Evolutionary conservation across 2,113 vertebrate genomes (phyloP).

Genomic region (Pagrus major): DNA sequence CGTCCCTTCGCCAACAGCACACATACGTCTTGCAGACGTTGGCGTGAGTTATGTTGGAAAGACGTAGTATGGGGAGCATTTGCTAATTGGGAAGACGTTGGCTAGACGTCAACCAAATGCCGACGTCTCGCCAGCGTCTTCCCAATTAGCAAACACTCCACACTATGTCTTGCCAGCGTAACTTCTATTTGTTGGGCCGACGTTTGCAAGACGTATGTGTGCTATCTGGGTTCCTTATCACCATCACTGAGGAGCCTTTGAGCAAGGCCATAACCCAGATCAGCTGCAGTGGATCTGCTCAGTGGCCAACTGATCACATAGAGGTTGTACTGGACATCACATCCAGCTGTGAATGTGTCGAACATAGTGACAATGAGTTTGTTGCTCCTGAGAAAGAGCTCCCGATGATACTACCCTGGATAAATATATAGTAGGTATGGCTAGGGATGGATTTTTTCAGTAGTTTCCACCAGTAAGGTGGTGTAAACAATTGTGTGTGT

Average conservation of each 20-base stretch:
- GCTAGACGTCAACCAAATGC: too few species aligned
- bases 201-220: too few species aligned
- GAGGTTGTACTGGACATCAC: not conserved
- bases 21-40: too few species aligned
- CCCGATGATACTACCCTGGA: slow-evolving; percentile 15
- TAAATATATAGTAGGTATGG: slow-evolving; percentile 13
- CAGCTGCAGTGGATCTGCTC: not conserved
- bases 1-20: too few species aligned
- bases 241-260: not conserved
- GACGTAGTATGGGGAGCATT: too few species aligned
- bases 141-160: too few species aligned
- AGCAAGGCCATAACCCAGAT: not conserved
- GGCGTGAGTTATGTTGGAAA: too few species aligned
- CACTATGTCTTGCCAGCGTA: too few species aligned
- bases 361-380: not conserved
- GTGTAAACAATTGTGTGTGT: not conserved
- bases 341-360: slow-evolving; percentile 1
- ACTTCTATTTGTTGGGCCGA: too few species aligned
- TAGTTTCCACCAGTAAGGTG: slow-evolving; percentile 7
- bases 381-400: slow-evolving; percentile 14
- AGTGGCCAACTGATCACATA: not conserved
- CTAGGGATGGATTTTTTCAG: slow-evolving; percentile 8
- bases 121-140: too few species aligned
- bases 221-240: too few species aligned
- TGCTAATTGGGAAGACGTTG: too few species aligned